These are phyloP conservation scores for Dicerorhinus sumatrensis DNA, from an alignment of 2,113 vertebrate species.

Conservation along the genomic window DNA sequence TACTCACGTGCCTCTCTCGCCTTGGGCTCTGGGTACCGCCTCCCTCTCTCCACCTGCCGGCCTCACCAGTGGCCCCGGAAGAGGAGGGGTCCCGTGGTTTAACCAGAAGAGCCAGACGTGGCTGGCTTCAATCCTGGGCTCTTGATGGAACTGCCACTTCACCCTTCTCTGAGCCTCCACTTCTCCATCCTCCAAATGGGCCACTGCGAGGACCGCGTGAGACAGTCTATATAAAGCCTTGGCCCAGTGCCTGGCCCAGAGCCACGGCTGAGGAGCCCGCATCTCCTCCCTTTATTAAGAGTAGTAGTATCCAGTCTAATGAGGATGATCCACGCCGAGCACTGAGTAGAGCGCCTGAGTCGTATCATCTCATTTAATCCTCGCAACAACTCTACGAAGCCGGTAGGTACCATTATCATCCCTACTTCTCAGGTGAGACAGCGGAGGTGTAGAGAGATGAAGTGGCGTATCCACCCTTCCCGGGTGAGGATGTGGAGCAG, in stretches of 20 bases:
- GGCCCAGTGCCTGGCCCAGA: not conserved
- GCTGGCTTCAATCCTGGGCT: not conserved
- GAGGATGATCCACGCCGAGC: not conserved
- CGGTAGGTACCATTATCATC: fast-evolving
- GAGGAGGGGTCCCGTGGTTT: fast-evolving
- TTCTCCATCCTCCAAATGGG: not conserved
- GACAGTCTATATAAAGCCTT: fast-evolving
- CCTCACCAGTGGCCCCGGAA: fast-evolving
- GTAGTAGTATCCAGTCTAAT: fast-evolving
- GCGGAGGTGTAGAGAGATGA: fast-evolving
- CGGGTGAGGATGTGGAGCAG: not conserved
- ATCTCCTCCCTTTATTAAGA: fast-evolving
- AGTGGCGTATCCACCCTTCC: fast-evolving
- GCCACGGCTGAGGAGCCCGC: not conserved
- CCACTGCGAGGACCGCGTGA: fast-evolving
- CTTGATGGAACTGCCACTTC: not conserved
- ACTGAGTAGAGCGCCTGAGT: fast-evolving
- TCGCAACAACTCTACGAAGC: fast-evolving
- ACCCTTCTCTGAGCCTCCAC: not conserved
- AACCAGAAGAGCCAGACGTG: not conserved
- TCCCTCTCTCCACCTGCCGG: not conserved
- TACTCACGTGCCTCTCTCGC: fast-evolving
- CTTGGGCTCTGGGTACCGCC: not conserved
- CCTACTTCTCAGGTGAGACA: not conserved
- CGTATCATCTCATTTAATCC: fast-evolving